phyloP scores from a whole-genome alignment of 2,888 invertebrate genomes.

The Cheiracanthium punctorium region DNA sequence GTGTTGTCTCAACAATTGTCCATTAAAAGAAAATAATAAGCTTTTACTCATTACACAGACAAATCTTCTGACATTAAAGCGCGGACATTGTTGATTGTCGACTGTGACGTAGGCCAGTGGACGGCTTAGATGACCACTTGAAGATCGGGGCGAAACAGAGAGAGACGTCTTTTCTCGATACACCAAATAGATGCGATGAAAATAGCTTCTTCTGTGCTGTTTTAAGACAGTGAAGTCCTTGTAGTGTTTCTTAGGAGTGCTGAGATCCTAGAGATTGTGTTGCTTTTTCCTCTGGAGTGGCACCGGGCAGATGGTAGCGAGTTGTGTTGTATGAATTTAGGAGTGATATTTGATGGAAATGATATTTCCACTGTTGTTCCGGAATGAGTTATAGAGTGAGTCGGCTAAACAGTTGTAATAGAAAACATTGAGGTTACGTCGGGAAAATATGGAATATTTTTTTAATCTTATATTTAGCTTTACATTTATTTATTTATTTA shows the following conservation, averaged over 20 bases:
- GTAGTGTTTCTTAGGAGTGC: constrained; percentile 29
- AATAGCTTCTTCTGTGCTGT: constrained; percentile 36
- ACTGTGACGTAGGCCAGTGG: constrained; percentile 6
- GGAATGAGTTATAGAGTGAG: neutral
- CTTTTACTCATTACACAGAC: constrained; percentile 1
- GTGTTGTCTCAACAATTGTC: constrained; percentile 13
- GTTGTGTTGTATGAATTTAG: neutral
- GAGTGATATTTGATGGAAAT: neutral
- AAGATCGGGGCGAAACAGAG: neutral
- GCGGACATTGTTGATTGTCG: constrained; percentile 10
- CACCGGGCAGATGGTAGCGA: neutral
- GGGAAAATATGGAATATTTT: too few species aligned
- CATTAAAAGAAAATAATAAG: constrained; percentile 5
- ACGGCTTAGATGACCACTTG: constrained; percentile 9
- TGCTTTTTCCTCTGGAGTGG: neutral
- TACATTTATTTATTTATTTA: too few species aligned
- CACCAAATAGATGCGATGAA: constrained; percentile 47
- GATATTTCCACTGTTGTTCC: neutral
- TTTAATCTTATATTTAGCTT: too few species aligned
- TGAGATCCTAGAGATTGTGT: constrained; percentile 29
- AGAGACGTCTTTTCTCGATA: neutral
- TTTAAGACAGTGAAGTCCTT: constrained; percentile 31
- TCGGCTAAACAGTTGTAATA: too few species aligned
- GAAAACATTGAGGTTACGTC: too few species aligned
- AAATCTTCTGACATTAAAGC: constrained; percentile 1